These are phyloP conservation scores for Neotoma lepida DNA, from an alignment of 2,113 vertebrate genomes.

Conservation along the genomic window DNA sequence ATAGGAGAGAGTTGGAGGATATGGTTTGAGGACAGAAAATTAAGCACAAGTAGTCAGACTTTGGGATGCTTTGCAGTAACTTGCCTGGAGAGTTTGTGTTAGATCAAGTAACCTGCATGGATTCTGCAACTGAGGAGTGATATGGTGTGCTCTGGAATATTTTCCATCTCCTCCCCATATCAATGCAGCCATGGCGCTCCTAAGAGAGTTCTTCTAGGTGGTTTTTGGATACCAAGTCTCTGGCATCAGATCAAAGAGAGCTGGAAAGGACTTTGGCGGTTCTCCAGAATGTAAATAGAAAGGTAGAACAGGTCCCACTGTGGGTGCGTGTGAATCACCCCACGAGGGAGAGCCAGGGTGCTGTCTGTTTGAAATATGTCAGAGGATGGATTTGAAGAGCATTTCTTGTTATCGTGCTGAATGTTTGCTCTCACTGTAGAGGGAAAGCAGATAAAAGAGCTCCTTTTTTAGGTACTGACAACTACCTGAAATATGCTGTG, in stretches of 20 bases:
- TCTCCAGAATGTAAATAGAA: slow-evolving; percentile 76
- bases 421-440: slow-evolving; percentile 61
- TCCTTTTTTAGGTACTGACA: slow-evolving; percentile 44
- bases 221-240: slow-evolving; percentile 58
- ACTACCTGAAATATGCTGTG: slow-evolving; percentile 33
- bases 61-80: neutral
- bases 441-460: slow-evolving; percentile 65
- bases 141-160: neutral
- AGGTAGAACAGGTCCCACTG: slow-evolving; percentile 71
- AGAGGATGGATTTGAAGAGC: slow-evolving; percentile 50
- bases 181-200: neutral
- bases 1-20: neutral
- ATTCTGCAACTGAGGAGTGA: neutral
- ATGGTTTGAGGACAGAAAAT: neutral
- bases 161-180: slow-evolving; percentile 16
- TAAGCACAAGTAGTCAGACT: neutral
- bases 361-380: slow-evolving; percentile 66
- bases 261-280: slow-evolving; percentile 65
- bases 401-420: slow-evolving; percentile 62
- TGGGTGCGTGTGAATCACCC: slow-evolving; percentile 44
- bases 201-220: slow-evolving; percentile 67
- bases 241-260: slow-evolving; percentile 76
- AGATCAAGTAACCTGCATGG: neutral
- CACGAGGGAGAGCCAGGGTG: neutral
- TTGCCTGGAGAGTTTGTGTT: neutral